Conservation (phyloP, 2,797 vertebrate genomes). For the Nothura maculosa region DNA sequence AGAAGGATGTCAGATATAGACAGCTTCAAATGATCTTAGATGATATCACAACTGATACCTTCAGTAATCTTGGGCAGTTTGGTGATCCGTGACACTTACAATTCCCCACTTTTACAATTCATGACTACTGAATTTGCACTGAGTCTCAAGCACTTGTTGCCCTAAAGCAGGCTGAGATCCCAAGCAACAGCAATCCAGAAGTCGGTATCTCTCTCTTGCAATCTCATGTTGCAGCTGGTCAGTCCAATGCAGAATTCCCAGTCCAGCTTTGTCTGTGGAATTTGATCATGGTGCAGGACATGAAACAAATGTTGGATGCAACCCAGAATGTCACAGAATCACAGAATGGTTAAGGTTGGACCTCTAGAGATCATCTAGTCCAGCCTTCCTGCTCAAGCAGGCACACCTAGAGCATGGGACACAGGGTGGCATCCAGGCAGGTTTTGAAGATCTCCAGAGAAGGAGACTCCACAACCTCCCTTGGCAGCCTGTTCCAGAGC, state of each 20-base stretch:
- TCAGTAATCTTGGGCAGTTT: not conserved
- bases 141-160: not conserved
- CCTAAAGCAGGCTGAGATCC: not conserved
- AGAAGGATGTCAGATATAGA: not conserved
- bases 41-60: no score
- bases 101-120: no score
- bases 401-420: no score
- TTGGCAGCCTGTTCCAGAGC: no score
- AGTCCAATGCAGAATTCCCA: not conserved
- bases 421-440: no score
- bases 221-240: accelerated
- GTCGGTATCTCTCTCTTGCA: not conserved
- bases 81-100: not conserved
- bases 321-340: not conserved
- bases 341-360: no score
- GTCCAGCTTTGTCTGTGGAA: not conserved
- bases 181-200: not conserved
- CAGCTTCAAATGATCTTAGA: not conserved
- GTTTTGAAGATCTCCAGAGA: no score
- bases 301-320: not conserved
- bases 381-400: no score
- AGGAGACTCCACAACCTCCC: no score
- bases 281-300: not conserved
- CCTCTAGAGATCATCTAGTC: no score
- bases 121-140: not conserved